phyloP scores from a whole-genome alignment of 2,797 vertebrate genomes.

The Nothura maculosa region DNA sequence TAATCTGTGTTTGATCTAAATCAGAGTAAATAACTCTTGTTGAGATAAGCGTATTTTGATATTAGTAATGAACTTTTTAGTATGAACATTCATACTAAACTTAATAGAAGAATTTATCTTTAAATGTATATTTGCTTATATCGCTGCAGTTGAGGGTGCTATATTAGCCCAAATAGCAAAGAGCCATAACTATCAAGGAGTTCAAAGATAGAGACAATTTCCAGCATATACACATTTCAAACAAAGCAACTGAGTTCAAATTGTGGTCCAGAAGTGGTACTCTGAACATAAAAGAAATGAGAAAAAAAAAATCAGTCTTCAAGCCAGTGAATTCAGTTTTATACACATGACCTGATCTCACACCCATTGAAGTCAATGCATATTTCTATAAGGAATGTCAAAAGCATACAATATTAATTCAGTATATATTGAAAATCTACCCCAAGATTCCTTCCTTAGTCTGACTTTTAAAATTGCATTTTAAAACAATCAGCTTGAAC shows the following conservation, averaged over 20 bases:
- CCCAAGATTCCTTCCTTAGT: neutral
- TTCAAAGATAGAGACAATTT: neutral
- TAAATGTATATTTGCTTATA: conserved; percentile 4
- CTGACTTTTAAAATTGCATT: neutral
- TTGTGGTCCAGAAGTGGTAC: neutral
- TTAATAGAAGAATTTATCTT: conserved; percentile 20
- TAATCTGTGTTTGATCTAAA: conserved; percentile 1
- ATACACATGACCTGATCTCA: neutral
- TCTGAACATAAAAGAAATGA: neutral
- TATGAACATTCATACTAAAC: neutral
- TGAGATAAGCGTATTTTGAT: conserved; percentile 2
- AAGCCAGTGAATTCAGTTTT: neutral
- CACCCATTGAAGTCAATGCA: neutral
- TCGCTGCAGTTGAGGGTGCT: neutral
- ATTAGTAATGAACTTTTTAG: neutral
- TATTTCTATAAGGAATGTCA: neutral
- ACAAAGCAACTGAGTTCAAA: neutral
- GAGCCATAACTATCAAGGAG: neutral
- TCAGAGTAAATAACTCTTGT: neutral
- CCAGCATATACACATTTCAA: neutral
- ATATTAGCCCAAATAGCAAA: neutral
- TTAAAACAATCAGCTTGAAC: neutral
- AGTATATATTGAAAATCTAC: neutral
- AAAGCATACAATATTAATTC: neutral
- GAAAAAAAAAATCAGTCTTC: neutral